phyloP scores from a whole-genome alignment of 2,113 vertebrate genomes.

The Ranitomeya variabilis region DNA sequence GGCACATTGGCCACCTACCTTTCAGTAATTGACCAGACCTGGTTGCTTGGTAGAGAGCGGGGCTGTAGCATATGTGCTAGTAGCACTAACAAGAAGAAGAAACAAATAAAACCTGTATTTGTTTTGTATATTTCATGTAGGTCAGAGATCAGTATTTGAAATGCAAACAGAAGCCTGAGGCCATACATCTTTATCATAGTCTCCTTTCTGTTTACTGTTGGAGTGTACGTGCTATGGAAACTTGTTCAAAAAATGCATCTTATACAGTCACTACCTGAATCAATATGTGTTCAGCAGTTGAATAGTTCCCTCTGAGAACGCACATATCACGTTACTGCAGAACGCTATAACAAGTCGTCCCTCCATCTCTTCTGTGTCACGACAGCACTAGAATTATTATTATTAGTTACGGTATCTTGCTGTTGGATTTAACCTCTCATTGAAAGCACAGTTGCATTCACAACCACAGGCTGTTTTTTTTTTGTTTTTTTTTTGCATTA shows the following conservation, averaged over 20 bases:
- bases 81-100: background rate
- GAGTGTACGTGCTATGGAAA: background rate
- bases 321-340: background rate
- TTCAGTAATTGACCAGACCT: no score
- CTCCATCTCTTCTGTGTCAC: background rate
- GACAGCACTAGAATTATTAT: background rate
- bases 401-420: background rate
- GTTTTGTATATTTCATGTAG: background rate
- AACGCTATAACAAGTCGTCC: background rate
- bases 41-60: background rate
- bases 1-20: no score
- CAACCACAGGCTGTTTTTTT: no score
- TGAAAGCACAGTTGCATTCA: no score
- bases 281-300: background rate
- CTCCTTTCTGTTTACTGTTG: background rate
- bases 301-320: background rate
- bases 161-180: background rate
- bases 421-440: no score
- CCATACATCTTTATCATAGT: background rate
- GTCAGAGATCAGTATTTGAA: background rate
- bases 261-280: background rate
- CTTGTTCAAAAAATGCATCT: background rate
- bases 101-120: background rate
- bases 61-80: background rate
- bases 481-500: no score